phyloP scores from a whole-genome alignment of 2,888 invertebrate genomes.

The Synanthedon vespiformis region DNA sequence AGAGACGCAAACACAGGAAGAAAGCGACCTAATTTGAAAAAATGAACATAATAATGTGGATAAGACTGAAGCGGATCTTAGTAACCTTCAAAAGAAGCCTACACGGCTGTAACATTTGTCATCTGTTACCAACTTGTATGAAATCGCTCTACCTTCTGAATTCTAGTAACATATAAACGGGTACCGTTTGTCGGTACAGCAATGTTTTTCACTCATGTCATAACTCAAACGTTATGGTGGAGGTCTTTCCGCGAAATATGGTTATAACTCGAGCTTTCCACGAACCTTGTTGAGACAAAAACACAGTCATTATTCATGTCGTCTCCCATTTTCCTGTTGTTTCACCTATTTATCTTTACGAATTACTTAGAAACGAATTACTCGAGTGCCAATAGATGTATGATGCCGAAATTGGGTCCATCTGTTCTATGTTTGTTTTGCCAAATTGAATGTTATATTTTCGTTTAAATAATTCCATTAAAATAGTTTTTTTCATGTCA shows the following conservation, averaged over 20 bases:
- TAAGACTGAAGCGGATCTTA: too few relatives aligned
- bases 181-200: neutral
- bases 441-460: neutral
- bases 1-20: too few relatives aligned
- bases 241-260: conserved; percentile 11
- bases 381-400: neutral
- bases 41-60: too few relatives aligned
- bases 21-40: too few relatives aligned
- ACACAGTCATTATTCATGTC: conserved; percentile 16
- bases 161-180: too few relatives aligned
- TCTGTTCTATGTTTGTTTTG: neutral
- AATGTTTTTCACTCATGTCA: conserved; percentile 3
- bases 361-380: neutral
- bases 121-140: too few relatives aligned
- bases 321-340: conserved; percentile 11
- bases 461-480: too few relatives aligned
- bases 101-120: too few relatives aligned
- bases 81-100: too few relatives aligned
- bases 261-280: conserved; percentile 7
- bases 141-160: too few relatives aligned
- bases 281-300: conserved; percentile 13
- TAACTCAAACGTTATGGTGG: conserved; percentile 9
- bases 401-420: neutral
- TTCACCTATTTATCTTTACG: conserved; percentile 9
- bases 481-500: too few relatives aligned